Percentiles rank a stretch among this genome's conserved stretches.
These are phyloP conservation scores for Camponotus floridanus DNA, from an alignment of 1,140 invertebrate species.

Conservation along the genomic window DNA sequence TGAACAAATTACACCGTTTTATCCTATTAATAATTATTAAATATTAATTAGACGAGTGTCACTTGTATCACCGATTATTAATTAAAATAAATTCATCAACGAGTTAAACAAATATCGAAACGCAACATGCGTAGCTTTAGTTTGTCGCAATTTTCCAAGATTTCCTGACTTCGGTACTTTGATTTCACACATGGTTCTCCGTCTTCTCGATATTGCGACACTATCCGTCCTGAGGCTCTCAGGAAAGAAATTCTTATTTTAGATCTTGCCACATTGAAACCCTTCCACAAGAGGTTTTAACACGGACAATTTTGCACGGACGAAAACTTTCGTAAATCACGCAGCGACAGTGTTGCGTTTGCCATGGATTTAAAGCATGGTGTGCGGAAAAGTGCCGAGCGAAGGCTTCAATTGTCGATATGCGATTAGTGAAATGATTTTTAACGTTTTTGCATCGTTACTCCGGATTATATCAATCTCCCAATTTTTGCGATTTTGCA, in stretches of 20 bases:
- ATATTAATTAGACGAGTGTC: neutral
- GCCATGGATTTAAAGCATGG: conserved; percentile 11
- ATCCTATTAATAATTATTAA: no score
- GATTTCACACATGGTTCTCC: conserved; percentile 57
- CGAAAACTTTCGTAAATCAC: conserved; percentile 74
- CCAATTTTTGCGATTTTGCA: neutral
- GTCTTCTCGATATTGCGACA: conserved; percentile 70
- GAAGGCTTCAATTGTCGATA: neutral
- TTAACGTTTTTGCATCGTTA: conserved; percentile 1
- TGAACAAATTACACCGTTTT: no score
- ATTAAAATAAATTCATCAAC: conserved; percentile 10
- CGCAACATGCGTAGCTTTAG: conserved; percentile 12
- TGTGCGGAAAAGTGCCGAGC: neutral
- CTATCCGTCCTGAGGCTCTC: conserved; percentile 40
- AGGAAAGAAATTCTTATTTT: conserved; percentile 71
- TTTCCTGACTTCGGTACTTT: conserved; percentile 55
- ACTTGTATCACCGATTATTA: neutral
- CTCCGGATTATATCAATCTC: neutral
- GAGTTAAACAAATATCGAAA: conserved; percentile 17
- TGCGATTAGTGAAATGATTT: conserved; percentile 33
- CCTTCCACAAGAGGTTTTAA: conserved; percentile 70
- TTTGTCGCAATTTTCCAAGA: conserved; percentile 16
- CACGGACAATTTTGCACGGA: conserved; percentile 67
- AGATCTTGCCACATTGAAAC: conserved; percentile 63
- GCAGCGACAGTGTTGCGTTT: conserved; percentile 60